Conservation (phyloP, 2,113 vertebrate species). For the Tragelaphus strepsiceros region DNA sequence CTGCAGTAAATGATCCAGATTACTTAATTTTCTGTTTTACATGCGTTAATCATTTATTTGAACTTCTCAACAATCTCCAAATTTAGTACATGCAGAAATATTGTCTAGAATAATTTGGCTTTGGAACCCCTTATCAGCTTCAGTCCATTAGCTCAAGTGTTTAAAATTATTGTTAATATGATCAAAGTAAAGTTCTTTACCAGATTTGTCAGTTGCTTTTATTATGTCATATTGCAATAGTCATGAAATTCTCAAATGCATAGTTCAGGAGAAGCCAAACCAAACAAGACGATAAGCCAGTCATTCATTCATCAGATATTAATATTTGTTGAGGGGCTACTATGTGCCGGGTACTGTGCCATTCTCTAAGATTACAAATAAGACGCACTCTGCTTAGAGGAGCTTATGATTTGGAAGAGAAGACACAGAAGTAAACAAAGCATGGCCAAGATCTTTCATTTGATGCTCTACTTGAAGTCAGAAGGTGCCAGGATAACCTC, state of each 20-base stretch:
- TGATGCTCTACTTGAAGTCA: not conserved
- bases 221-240: not conserved
- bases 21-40: conserved; percentile 40
- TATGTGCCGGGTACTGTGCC: not conserved
- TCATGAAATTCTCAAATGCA: not conserved
- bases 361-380: not conserved
- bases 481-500: not conserved
- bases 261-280: not conserved
- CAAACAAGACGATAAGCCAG: not conserved
- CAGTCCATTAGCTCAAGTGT: not conserved
- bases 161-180: not conserved
- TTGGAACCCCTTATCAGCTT: conserved; percentile 4
- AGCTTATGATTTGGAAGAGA: not conserved
- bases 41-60: conserved; percentile 55
- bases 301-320: not conserved
- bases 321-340: not conserved
- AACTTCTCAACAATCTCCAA: conserved; percentile 43
- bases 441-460: not conserved
- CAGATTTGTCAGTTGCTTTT: not conserved
- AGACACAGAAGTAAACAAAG: not conserved
- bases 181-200: not conserved
- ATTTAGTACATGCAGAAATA: not conserved
- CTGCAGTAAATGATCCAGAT: conserved; percentile 15
- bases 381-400: not conserved
- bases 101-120: conserved; percentile 1